phyloP scores from a whole-genome alignment of 64 coral and sea anemone genomes.

The Cladopsammia gracilis region DNA sequence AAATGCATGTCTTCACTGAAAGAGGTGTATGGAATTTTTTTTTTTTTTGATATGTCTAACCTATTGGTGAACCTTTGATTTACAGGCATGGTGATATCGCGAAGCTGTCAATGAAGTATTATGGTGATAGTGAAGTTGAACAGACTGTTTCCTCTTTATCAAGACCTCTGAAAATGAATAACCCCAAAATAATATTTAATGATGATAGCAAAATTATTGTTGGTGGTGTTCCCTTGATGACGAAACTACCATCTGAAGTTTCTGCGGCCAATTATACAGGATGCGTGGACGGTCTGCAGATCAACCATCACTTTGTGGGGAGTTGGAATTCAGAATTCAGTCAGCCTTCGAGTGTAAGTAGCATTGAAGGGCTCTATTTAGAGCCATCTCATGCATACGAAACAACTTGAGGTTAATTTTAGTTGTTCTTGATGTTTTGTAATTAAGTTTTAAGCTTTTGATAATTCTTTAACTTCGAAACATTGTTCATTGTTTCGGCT shows the following conservation, averaged over 20 bases:
- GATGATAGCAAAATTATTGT: slow-evolving; percentile 42
- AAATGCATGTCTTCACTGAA: too few species aligned
- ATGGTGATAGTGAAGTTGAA: not conserved
- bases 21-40: too few species aligned
- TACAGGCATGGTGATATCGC: slow-evolving; percentile 11
- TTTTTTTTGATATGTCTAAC: too few species aligned
- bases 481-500: too few species aligned
- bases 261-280: slow-evolving; percentile 7
- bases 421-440: too few species aligned
- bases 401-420: too few species aligned
- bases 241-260: slow-evolving; percentile 25
- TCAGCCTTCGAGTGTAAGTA: not conserved
- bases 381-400: too few species aligned
- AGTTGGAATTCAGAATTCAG: slow-evolving; percentile 63
- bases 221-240: slow-evolving; percentile 38
- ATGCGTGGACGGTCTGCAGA: slow-evolving; percentile 48
- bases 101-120: slow-evolving; percentile 15
- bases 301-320: slow-evolving; percentile 65
- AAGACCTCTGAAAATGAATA: not conserved
- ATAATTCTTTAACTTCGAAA: too few species aligned
- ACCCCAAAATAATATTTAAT: slow-evolving; percentile 37
- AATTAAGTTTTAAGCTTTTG: too few species aligned
- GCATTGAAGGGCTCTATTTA: not conserved
- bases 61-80: not conserved
- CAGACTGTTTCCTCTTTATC: not conserved